Evolutionary conservation across 2,888 invertebrate species (phyloP), one percentile per base, ranked within the genome.

Genomic region (Ptychoptera albimana): DNA sequence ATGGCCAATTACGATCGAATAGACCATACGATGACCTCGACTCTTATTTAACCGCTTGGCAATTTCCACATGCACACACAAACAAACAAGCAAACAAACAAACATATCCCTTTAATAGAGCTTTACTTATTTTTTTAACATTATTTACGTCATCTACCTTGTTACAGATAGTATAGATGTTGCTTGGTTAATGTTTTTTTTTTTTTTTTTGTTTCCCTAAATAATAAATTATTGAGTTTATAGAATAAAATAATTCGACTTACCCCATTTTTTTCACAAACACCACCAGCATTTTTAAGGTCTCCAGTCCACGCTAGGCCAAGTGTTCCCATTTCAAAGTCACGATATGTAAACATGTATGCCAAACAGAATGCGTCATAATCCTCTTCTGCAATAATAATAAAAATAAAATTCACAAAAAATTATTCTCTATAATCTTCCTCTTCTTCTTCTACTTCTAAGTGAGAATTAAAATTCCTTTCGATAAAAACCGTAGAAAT

Each of bases 281-380:
- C 93, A 30, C 97, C 97, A 8, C 97, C 97, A 23, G 96, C 91
- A 61, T 92, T 92, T 63, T 91, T 91, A 37, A 92, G 70, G 66
- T 92, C 92, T 0, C 91, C 91, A 0, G 97, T 97, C 97, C 97
- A 98, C 7, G 98, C 97, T 48, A 98, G 70, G 8, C 98, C 98
- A 49, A 98, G 69, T 6, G 92, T 92, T 32, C 92, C 92, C 80
- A 92, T 91, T 66, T 92, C 91, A 58, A 92, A 92, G 65, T 92
- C 92, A 43, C 93, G 74, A 64, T 94, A 96, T 13, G 97, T 97
- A 64, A 98, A 94, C 82, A 97, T 92, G 68, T 97, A 98, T 44
- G 97, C 96, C 59, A 98, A 71, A 61, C 98, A 98, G 68, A 96
- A 98, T 14, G 92, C 89, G 63, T 96, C 92, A 67, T 98, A 98